Conservation (phyloP, 2,113 vertebrate species). For the Vanacampus margaritifer region DNA sequence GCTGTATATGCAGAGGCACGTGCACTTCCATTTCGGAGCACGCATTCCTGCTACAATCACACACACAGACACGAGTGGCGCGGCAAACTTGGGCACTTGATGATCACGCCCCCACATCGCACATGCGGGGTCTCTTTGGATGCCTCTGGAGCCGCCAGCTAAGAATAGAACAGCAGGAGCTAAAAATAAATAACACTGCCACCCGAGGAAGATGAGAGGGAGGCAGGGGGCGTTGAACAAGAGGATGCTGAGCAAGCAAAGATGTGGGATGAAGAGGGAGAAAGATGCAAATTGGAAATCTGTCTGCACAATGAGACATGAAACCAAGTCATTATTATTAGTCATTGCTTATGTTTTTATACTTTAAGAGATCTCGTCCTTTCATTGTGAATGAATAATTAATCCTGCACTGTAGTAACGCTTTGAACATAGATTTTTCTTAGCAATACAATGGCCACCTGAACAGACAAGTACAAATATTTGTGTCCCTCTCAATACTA, state of each 20-base stretch:
- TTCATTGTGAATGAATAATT: not conserved
- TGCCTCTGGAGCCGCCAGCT: conserved; percentile 40
- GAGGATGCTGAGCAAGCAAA: conserved; percentile 39
- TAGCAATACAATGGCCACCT: not conserved
- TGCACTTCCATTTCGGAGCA: conserved; percentile 6
- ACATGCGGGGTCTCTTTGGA: conserved; percentile 24
- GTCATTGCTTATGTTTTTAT: conserved; percentile 13
- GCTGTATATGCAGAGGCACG: conserved; percentile 2
- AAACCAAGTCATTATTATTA: conserved; percentile 14
- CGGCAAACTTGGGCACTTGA: conserved; percentile 22
- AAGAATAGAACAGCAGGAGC: conserved; percentile 62
- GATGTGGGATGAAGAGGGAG: conserved; percentile 9
- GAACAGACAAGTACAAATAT: not conserved
- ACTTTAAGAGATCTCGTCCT: not conserved
- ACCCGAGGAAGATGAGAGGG: conserved; percentile 13
- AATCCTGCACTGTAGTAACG: not conserved
- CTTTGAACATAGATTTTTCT: not conserved
- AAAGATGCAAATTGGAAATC: conserved; percentile 4
- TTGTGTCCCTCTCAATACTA: not conserved
- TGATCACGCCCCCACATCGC: conserved; percentile 46
- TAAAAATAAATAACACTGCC: conserved; percentile 60
- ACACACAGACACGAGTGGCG: conserved; percentile 9
- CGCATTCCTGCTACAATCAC: not conserved
- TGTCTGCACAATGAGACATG: conserved; percentile 27
- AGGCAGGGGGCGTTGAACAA: conserved; percentile 9